Evolutionary conservation across 2,113 vertebrate genomes (phyloP), one percentile per base, ranked within the genome.

Genomic region (Muntiacus reevesi): DNA sequence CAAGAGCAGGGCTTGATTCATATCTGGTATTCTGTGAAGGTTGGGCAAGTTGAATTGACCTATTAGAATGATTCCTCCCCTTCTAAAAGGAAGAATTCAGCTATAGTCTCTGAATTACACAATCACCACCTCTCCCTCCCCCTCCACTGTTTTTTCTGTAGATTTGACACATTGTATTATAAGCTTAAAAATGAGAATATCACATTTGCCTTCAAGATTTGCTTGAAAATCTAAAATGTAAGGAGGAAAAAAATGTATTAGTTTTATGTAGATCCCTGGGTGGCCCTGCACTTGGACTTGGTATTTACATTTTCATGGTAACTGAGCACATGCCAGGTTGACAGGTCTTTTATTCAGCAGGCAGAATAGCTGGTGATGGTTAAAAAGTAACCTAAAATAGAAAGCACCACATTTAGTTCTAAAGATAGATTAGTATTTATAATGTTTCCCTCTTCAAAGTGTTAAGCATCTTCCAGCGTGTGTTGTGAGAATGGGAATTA

Each of bases 131-230:
- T 57, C 89, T 45, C 15, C 9, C 12, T 25, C 30, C 7, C 47
- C 15, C 14, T 33, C 36, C 4, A 36, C 36, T 8, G 0, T 76
- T 62, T 87, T 67, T 60, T 78, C 47, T 52, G 3, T 67, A 13
- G 45, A 30, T 12, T 59, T 40, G 12, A 15, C 3, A n/a, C n/a
- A 81, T 91, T 54, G 9, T 47, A 85, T 60, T 28, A 78, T 54
- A 93, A 85, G 47, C 14, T 40, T 36, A 27, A 50, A 76, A 64
- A 93, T 78, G 55, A 23, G 43, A 91, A 64, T 92, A 50, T 45
- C 93, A 67, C 95, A 43, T 95, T 97, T 98, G 43, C 94, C 82
- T 88, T 97, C 50, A 93, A 60, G 88, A 95, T 96, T 92, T 94
- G 81, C 71, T 83, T 94, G 40, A 95, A 94, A 87, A 81, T 54